Evolutionary conservation across 2,113 vertebrate species (phyloP).

Genomic region (Leuciscus idus): DNA sequence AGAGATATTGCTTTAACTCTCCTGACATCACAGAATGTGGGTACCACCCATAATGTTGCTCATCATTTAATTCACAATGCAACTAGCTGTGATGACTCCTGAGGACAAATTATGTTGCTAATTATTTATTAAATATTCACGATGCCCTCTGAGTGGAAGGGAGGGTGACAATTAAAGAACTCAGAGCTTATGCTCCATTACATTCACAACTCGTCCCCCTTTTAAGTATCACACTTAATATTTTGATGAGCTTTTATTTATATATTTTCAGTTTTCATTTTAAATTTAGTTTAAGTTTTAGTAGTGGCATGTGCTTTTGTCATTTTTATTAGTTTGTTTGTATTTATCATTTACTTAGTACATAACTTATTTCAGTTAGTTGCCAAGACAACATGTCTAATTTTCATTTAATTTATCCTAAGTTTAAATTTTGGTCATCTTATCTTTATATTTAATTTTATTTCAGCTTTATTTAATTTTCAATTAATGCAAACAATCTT

Average conservation of each 20-base stretch:
- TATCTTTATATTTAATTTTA: neutral
- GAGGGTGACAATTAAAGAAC: constrained; percentile 26
- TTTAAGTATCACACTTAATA: neutral
- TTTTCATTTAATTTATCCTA: neutral
- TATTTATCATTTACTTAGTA: neutral
- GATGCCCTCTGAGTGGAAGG: constrained; percentile 75
- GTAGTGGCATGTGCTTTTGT: neutral
- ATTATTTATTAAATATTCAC: constrained; percentile 96
- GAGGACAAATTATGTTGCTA: constrained; percentile 92
- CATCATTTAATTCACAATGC: constrained; percentile 96
- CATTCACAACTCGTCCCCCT: neutral
- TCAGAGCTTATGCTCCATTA: neutral
- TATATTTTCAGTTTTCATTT: neutral
- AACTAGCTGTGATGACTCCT: constrained; percentile 95
- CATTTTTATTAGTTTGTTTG: neutral
- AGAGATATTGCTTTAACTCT: constrained; percentile 88
- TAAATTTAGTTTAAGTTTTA: neutral
- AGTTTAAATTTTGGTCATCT: neutral
- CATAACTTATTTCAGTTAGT: neutral
- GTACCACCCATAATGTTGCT: constrained; percentile 87
- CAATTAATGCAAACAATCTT: neutral
- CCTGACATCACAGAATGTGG: constrained; percentile 88
- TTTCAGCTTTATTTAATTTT: neutral
- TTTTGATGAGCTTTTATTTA: neutral
- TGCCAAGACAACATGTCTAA: neutral